Percentiles rank a stretch among this genome's conserved stretches.
phyloP scores from a whole-genome alignment of 2,113 vertebrate genomes.

The Ia io region DNA sequence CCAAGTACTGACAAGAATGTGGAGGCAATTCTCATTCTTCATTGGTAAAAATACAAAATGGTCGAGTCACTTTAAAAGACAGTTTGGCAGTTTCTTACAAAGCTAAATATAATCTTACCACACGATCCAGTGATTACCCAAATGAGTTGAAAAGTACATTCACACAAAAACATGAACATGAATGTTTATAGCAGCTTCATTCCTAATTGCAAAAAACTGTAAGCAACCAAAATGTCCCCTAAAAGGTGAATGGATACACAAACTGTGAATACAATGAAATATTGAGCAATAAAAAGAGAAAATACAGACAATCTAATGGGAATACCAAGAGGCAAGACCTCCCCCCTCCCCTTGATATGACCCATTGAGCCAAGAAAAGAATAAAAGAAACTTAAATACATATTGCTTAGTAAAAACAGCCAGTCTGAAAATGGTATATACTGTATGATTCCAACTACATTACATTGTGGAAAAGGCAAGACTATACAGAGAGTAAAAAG shows the following conservation, averaged over 20 bases:
- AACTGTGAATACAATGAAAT: neutral
- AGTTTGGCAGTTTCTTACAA: constrained; percentile 1
- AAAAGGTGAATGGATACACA: constrained; percentile 3
- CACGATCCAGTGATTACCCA: neutral
- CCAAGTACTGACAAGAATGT: neutral
- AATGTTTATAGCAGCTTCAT: constrained; percentile 3
- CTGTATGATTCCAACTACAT: neutral
- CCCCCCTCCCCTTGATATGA: neutral
- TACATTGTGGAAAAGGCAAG: neutral
- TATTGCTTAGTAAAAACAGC: neutral
- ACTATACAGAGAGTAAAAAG: neutral
- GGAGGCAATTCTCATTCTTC: neutral
- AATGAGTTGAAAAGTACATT: neutral
- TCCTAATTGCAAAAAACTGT: neutral
- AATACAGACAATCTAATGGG: neutral
- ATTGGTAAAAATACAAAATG: neutral
- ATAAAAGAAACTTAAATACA: neutral
- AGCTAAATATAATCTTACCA: neutral
- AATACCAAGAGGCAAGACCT: neutral
- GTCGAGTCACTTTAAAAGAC: neutral
- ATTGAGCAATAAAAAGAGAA: constrained; percentile 33
- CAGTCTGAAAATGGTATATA: neutral
- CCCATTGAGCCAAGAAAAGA: neutral
- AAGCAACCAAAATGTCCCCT: neutral
- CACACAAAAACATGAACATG: neutral